Evolutionary conservation across 1,140 invertebrate genomes (phyloP), one percentile per base, ranked within the genome.

Genomic region (Drosophila serrata): DNA sequence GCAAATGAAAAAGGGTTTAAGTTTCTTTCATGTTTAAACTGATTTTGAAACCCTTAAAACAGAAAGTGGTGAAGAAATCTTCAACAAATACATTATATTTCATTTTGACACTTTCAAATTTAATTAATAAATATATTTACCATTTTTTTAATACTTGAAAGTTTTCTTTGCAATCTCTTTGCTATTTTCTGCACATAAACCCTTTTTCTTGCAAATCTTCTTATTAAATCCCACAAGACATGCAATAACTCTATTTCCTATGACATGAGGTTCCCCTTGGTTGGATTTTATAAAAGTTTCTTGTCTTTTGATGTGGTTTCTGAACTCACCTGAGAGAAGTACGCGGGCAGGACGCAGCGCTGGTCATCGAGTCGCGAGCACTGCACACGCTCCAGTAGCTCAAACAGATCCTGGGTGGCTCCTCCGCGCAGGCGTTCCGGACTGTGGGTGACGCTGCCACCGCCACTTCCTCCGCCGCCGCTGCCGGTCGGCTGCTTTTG

Each of bases 351-450:
- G 64, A 97, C 97, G 93, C 98, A 98, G 93, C 98, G 95, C 94
- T 99, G 98, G 94, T 99, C 98, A 91, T 99, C 98, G 84, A 99
- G 93, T 46, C 98, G 95, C 61, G 97, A 97, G 94, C 97, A 97
- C 94, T 99, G 98, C 59, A 98, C 96, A 92, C 96, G 95, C 92
- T 98, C 97, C 73, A 99, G 94, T 67, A 99, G 93, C 92, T 98
- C 97, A 93, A 99, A 98, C 40, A 97, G 94, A 93, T 98, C 97
- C 87, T 96, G 95, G 55, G 96, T 96, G 37, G 96, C 95, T 58
- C 95, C 95, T 58, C 95, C 95, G 93, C 95, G 94, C 37, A 95
- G 75, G 19, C 93, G 87, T 81, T 94, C 93, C 29, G 93, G 92
- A 63, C 88, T 94, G 62, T 91, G 91, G 22, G 81, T 82, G 27